Evolutionary conservation across 2,113 vertebrate species (phyloP).

Genomic region (Dermatemys mawii): DNA sequence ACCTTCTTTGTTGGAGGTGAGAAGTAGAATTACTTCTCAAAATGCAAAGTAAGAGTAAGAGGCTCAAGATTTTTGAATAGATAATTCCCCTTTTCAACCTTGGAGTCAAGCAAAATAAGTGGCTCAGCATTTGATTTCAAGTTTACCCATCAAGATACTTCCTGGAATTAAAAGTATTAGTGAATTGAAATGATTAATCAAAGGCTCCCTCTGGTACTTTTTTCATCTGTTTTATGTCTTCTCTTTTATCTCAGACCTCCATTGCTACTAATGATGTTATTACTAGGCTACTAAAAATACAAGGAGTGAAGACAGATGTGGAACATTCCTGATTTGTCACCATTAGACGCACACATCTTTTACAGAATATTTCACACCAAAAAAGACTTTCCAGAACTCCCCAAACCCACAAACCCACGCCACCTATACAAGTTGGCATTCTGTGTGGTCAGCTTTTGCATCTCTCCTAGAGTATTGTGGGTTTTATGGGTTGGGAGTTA

Average conservation of each 20-base stretch:
- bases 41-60: conserved; percentile 58
- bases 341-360: not conserved
- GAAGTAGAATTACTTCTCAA: conserved; percentile 44
- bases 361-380: not conserved
- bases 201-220: conserved; percentile 14
- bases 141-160: conserved; percentile 61
- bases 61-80: conserved; percentile 52
- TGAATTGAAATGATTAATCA: conserved; percentile 43
- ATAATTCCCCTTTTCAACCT: conserved; percentile 73
- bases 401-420: not conserved
- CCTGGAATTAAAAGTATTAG: conserved; percentile 60
- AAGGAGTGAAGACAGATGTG: conserved; percentile 13
- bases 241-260: conserved; percentile 61
- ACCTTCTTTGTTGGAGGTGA: conserved; percentile 65
- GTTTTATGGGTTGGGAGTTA: too few relatives aligned
- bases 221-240: conserved; percentile 57
- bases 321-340: conserved; percentile 38
- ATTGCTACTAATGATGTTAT: conserved; percentile 5
- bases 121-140: conserved; percentile 60
- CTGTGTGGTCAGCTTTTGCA: not conserved
- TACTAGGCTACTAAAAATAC: conserved; percentile 32
- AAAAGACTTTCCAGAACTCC: not conserved
- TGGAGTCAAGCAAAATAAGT: conserved; percentile 67
- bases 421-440: not conserved
- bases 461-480: not conserved